Base-by-base conservation (phyloP, 2,888 invertebrate genomes). In the Oscheius sp. region DNA sequence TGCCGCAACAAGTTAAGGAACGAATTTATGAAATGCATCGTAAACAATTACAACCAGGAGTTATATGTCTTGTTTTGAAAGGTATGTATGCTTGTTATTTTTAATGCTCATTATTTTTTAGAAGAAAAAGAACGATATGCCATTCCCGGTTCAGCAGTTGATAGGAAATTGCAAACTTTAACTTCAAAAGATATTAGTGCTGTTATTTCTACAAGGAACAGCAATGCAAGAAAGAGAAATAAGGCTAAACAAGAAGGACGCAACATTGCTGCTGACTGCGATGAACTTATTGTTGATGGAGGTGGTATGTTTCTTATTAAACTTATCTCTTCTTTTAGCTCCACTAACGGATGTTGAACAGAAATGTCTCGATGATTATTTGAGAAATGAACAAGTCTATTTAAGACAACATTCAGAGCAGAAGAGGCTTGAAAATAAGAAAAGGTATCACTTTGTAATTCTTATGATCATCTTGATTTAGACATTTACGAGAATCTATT, bases 51-150 rank as follows among this genome's bases (percentile, higher is more conserved):
- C 77, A 75, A 1, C 70, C 74, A 56, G 57, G 76, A 1, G 80
- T 80, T 14, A 73, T 80, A 24, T 51, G 76, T 30, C 73, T 78
- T 68, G 75, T 80, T 47, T 54, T 80, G 20, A 74, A 78, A 71
- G 69, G 75, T 75, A 45, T 33, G 61, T 26, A 12, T 65, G 8
- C 17, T 56, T 26, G 9, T n/a, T 64, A n/a, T 54, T 26, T 45
- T 17, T 0, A 33, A 30, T 36, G 38, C 14, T 12, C 17, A n/a
- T 17, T 30, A 12, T 9, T 30, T 64, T 70, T 4, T 61, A 73
- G 76, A 69, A 30, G 77, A 77, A 50, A 47, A 64, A 4, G 64
- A 71, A 49, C 68, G 67, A 38, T 74, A 67, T 30, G 66, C 72
- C 24, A 56, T 67, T 2, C 32, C 59, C 24, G 69, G 74, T 44